Percentiles rank a stretch among this genome's conserved stretches.
Conservation (phyloP, 1,140 invertebrate species). For the Physella acuta region DNA sequence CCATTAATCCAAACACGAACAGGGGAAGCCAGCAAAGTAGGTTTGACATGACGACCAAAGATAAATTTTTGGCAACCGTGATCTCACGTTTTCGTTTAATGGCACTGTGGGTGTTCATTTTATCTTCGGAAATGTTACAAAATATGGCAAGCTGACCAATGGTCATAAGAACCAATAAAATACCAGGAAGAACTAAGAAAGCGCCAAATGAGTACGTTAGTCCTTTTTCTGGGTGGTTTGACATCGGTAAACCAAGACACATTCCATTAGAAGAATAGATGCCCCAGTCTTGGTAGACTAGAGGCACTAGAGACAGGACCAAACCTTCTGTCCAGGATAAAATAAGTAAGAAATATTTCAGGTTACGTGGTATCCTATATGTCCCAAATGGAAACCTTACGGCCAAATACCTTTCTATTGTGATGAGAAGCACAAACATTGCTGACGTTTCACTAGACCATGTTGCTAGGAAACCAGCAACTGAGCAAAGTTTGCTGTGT, state of each 20-base stretch:
- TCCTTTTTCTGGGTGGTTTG: neutral
- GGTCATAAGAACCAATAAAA: slow-evolving; percentile 23
- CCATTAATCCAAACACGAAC: slow-evolving; percentile 36
- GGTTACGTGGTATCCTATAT: neutral
- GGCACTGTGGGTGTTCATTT: slow-evolving; percentile 24
- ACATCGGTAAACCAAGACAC: too few relatives aligned
- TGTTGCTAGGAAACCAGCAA: too few relatives aligned
- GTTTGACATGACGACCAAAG: slow-evolving; percentile 34
- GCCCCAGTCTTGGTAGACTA: too few relatives aligned
- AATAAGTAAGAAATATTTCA: neutral
- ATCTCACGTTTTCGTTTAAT: slow-evolving; percentile 23
- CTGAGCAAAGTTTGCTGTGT: too few relatives aligned
- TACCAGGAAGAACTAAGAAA: slow-evolving; percentile 22
- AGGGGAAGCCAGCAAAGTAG: slow-evolving; percentile 40
- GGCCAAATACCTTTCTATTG: too few relatives aligned
- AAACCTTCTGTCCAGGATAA: neutral
- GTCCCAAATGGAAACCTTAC: slow-evolving; percentile 40
- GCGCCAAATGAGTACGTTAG: slow-evolving; percentile 21
- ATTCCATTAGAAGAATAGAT: too few relatives aligned
- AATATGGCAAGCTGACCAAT: slow-evolving; percentile 16
- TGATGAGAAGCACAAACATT: too few relatives aligned
- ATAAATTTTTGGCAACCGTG: too few relatives aligned
- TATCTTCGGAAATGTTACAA: neutral
- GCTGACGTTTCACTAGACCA: slow-evolving; percentile 29
- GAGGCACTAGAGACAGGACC: neutral